phyloP scores from a whole-genome alignment of 2,888 invertebrate species.

The Erebia palarica region DNA sequence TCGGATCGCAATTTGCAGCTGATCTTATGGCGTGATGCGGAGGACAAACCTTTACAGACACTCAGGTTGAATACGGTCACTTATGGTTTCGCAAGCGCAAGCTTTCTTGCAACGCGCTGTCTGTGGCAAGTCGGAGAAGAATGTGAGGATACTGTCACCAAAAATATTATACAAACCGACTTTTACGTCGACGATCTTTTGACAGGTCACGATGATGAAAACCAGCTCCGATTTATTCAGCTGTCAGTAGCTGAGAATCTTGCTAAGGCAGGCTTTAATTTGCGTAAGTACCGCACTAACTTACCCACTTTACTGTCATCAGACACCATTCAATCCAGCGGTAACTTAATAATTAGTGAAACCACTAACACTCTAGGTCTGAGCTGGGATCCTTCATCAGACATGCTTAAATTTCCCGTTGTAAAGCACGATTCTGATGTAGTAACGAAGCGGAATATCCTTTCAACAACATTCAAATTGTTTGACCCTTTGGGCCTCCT shows the following conservation, averaged over 20 bases:
- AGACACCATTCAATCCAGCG: background rate
- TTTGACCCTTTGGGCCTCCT: conserved; percentile 40
- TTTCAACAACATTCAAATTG: conserved; percentile 35
- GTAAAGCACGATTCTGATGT: background rate
- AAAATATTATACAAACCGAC: conserved; percentile 5
- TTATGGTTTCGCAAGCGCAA: no score
- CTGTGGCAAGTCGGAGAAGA: no score
- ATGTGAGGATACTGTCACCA: no score
- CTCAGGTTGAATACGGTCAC: no score
- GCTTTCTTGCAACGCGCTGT: no score
- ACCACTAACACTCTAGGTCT: conserved; percentile 32
- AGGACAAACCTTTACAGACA: no score
- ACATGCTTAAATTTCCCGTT: conserved; percentile 35
- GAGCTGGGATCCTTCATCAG: conserved; percentile 38
- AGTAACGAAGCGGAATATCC: conserved; percentile 35
- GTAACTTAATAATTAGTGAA: conserved; percentile 16
- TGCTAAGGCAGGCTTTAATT: no score
- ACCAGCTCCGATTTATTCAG: conserved; percentile 4
- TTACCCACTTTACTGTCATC: background rate
- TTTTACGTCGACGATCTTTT: conserved; percentile 7
- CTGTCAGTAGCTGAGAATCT: no score
- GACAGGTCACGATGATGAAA: conserved; percentile 3
- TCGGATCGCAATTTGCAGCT: no score
- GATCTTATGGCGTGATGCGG: no score
- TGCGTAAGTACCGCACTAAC: conserved; percentile 1